Evolutionary conservation across 2,113 vertebrate species (phyloP).

Genomic region (Cyphomyrus plagiostoma): DNA sequence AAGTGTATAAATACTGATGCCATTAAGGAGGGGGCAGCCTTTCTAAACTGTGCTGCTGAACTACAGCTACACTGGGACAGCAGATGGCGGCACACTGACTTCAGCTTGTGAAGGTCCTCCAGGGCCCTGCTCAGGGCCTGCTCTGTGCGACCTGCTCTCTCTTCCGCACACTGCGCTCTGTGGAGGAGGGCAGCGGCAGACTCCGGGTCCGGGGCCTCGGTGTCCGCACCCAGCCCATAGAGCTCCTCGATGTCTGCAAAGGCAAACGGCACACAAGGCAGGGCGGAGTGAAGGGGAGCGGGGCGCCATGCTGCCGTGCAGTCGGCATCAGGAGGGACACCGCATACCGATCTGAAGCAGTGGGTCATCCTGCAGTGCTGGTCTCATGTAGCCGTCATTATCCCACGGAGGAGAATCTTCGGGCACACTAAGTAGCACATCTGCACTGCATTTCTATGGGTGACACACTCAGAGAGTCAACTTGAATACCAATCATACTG

Average conservation of each 20-base stretch:
- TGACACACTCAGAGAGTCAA: background rate
- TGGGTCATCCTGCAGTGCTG: slow-evolving; percentile 76
- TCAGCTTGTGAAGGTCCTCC: slow-evolving; percentile 84
- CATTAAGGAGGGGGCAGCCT: background rate
- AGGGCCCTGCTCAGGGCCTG: slow-evolving; percentile 69
- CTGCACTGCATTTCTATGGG: slow-evolving; percentile 69
- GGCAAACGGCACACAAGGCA: background rate
- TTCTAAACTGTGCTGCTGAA: background rate
- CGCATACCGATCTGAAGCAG: slow-evolving; percentile 83
- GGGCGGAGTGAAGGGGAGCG: background rate
- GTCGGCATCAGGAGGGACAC: background rate
- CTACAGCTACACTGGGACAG: background rate
- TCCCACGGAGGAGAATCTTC: slow-evolving; percentile 73
- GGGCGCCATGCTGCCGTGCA: background rate
- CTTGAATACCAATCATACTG: background rate
- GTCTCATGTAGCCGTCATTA: slow-evolving; percentile 78
- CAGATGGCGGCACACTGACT: slow-evolving; percentile 49
- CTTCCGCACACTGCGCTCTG: slow-evolving; percentile 64
- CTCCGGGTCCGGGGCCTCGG: slow-evolving; percentile 1
- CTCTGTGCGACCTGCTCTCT: slow-evolving; percentile 66
- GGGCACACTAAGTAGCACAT: slow-evolving; percentile 56
- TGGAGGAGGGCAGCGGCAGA: slow-evolving; percentile 44
- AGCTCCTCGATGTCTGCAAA: slow-evolving; percentile 78
- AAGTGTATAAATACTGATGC: background rate
- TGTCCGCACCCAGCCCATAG: slow-evolving; percentile 34